Base-by-base conservation (phyloP, 2,113 vertebrate species). In the Cyanoramphus novaezelandiae region DNA sequence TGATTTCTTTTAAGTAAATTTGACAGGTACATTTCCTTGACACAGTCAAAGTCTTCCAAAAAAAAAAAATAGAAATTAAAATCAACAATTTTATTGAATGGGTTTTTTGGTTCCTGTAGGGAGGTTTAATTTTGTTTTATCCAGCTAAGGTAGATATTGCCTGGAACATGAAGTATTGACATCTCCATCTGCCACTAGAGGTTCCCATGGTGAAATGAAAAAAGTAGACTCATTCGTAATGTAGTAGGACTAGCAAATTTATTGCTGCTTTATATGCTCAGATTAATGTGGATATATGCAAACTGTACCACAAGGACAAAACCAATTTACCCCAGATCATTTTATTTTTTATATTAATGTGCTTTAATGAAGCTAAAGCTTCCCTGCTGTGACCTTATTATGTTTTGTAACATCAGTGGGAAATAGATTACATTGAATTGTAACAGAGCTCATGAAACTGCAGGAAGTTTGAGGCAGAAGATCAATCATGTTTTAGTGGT, bases 321-420 rank as follows among this genome's bases (percentile, higher is more conserved):
- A 98, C 87, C 95, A 98, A 97, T 98, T 98, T 98, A 90, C 95
- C 78, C 93, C 90, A 82, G 31, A 97, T 97, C 80, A 96, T 97
- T 97, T 98, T 97, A 91, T 97, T 98, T 97, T 97, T 98, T 96
- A 95, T 97, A 97, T 97, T 97, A 98, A 97, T 97, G 93, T 98
- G 94, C 93, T 97, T 97, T 98, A 97, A 98, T 98, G 97, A 98
- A 97, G 97, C 96, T 96, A 94, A 97, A 97, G 78, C 84, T 92
- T 98, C 85, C 98, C 97, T 97, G 97, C 97, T 98, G 98, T 97
- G 98, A 97, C 96, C 97, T 98, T 98, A 98, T 98, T 98, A 97
- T 97, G 87, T 97, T 97, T 98, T 97, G 94, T 82, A 97, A 83
- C 96, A 97, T 97, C 97, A 96, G 52, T 95, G 80, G 84, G 95